Base-by-base conservation (phyloP, 2,797 vertebrate genomes). In the Melanotaenia pygmaea region DNA sequence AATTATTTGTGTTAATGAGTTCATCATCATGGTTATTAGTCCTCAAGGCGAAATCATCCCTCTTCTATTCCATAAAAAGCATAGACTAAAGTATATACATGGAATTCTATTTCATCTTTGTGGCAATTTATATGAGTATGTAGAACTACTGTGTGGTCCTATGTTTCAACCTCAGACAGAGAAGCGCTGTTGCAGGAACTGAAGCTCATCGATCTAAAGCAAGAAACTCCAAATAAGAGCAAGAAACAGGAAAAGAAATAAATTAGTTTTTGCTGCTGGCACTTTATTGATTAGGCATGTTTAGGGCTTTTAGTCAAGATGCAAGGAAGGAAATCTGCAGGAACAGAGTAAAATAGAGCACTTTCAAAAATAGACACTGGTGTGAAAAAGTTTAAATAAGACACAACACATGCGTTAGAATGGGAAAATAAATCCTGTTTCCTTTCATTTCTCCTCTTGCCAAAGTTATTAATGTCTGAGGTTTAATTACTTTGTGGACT, bases 371-470 rank as follows among this genome's bases (percentile, higher is more conserved):
- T 64, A 80, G 69, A 80, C 70, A 26, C 30, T 4, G 20, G 67
- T 3, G 4, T 72, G 58, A 67, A 74, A 40, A 67, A 65, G 76
- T 86, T 84, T 74, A 57, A 88, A 84, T 59, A 75, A 76, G 72
- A 86, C 84, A 85, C 65, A 69, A 58, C 68, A 32, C 45, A 61
- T 38, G 75, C 67, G 64, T 50, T 75, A 56, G 64, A 87, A 82
- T 70, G 62, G 67, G 63, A 63, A 87, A 87, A 90, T 89, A 86
- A 87, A 91, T 91, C 81, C 79, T 82, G 67, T 89, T 89, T 82
- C 76, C 77, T 84, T 85, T 82, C 67, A 87, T 90, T 88, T 82
- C 79, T 77, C 62, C 76, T 64, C 78, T 76, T 22, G 54, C 57
- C 62, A 30, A 62, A 82, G 80, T 91, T 91, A 90, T 91, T 90